Evolutionary conservation across 2,113 vertebrate genomes (phyloP), one percentile per base, ranked within the genome.

Genomic region (Poeciliopsis prolifica): DNA sequence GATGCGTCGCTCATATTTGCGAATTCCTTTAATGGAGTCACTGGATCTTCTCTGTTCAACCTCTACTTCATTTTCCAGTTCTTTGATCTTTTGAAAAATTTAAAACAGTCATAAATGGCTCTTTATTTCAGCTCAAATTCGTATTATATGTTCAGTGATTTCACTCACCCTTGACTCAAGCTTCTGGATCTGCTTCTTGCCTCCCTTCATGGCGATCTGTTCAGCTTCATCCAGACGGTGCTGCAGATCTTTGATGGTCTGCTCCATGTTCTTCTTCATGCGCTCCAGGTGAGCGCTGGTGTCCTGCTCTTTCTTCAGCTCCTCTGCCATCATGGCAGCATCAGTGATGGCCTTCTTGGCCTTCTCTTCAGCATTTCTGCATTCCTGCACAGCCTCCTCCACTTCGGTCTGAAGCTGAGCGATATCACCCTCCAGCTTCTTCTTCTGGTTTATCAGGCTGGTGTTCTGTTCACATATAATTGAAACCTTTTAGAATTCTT

Each of bases 301-400:
- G 79, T 97, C 96, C 92, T 97, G 95, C 87, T 97, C 96, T 80
- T 97, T 97, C 94, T 98, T 96, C 87, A 98, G 93, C 90, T 97
- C 96, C 88, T 98, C 96, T 71, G 94, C 95, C 94, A 96, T 95
- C 95, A 96, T 96, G 88, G 95, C 95, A 87, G 95, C 96, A 79
- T 96, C 93, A 74, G 90, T 92, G 10, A 94, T 92, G 81, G 91
- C 92, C 80, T 94, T 94, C 82, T 93, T 94, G 73, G 92, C 92
- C 72, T 92, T 94, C 5, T 94, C 91, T 14, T 94, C 93, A 10
- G 93, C 92, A 19, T 94, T 93, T 35, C 93, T 91, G 75, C 92
- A 94, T 67, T 94, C 93, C 75, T 94, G 92, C 15, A 93, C 79
- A 3, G 93, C 83, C 8, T 94, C 94, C 44, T 94, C 94, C 29